phyloP scores from a whole-genome alignment of 2,888 invertebrate species.

The Stratiomys singularior region DNA sequence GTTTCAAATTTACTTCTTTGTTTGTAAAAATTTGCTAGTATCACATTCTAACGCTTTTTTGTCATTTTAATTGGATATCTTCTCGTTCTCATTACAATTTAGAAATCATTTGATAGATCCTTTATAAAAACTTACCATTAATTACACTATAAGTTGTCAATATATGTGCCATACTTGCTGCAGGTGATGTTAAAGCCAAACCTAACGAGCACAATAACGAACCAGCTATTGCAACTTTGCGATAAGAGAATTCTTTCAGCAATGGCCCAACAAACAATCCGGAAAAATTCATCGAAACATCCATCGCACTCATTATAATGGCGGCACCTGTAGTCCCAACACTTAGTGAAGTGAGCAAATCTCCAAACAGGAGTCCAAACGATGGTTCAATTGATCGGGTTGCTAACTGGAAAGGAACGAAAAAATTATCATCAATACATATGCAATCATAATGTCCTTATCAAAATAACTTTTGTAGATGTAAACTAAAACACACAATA shows the following conservation, averaged over 20 bases:
- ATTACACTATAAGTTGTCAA: constrained; percentile 78
- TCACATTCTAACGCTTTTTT: too few species aligned
- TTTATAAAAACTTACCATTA: constrained; percentile 69
- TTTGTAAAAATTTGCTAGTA: too few species aligned
- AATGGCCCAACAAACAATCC: constrained; percentile 81
- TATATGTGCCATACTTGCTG: constrained; percentile 77
- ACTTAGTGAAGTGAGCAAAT: constrained; percentile 74
- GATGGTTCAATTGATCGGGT: constrained; percentile 84
- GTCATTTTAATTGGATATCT: too few species aligned
- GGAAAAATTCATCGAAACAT: constrained; percentile 82
- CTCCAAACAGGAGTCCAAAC: constrained; percentile 82
- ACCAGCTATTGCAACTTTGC: constrained; percentile 76
- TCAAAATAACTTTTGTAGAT: too few species aligned
- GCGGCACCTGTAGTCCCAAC: constrained; percentile 81
- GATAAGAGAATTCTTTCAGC: constrained; percentile 78
- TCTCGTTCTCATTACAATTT: too few species aligned
- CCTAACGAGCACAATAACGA: constrained; percentile 75
- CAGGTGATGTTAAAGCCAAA: constrained; percentile 74
- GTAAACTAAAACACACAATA: too few species aligned
- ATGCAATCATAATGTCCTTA: too few species aligned
- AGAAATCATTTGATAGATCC: too few species aligned
- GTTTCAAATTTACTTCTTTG: too few species aligned
- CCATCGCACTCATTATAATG: constrained; percentile 78
- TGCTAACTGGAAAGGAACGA: constrained; percentile 72
- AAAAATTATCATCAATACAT: too few species aligned